phyloP scores from a whole-genome alignment of 2,113 vertebrate genomes.

The Oryzias woworae region DNA sequence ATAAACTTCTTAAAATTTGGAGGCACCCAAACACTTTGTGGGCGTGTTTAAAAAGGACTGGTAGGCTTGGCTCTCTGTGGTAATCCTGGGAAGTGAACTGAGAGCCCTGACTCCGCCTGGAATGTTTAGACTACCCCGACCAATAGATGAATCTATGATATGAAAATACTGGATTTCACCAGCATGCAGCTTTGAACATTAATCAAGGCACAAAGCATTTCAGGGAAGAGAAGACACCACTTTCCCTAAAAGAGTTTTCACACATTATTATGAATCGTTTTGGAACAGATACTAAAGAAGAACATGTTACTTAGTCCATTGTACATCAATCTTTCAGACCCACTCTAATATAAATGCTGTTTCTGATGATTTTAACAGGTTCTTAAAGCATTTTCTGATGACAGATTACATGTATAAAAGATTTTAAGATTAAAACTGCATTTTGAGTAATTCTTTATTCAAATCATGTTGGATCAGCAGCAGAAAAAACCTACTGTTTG shows the following conservation, averaged over 20 bases:
- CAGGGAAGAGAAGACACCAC: conserved; percentile 25
- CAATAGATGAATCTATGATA: conserved; percentile 37
- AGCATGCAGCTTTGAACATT: conserved; percentile 47
- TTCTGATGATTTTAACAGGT: too few relatives aligned
- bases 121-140: conserved; percentile 71
- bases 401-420: too few relatives aligned
- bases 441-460: too few relatives aligned
- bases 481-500: too few relatives aligned
- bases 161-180: conserved; percentile 32
- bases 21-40: conserved; percentile 56
- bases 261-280: conserved; percentile 19
- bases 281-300: neutral
- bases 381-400: too few relatives aligned
- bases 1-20: conserved; percentile 61
- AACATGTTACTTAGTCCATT: neutral
- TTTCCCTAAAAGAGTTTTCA: conserved; percentile 4
- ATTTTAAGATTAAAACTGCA: too few relatives aligned
- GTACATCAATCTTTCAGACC: too few relatives aligned
- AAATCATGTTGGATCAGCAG: too few relatives aligned
- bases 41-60: conserved; percentile 9
- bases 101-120: conserved; percentile 66
- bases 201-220: conserved; percentile 24
- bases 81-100: conserved; percentile 60
- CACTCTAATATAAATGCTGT: too few relatives aligned
- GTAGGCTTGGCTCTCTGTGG: conserved; percentile 43